Base-by-base conservation (phyloP, 2,888 invertebrate species). In the Oithona nana region DNA sequence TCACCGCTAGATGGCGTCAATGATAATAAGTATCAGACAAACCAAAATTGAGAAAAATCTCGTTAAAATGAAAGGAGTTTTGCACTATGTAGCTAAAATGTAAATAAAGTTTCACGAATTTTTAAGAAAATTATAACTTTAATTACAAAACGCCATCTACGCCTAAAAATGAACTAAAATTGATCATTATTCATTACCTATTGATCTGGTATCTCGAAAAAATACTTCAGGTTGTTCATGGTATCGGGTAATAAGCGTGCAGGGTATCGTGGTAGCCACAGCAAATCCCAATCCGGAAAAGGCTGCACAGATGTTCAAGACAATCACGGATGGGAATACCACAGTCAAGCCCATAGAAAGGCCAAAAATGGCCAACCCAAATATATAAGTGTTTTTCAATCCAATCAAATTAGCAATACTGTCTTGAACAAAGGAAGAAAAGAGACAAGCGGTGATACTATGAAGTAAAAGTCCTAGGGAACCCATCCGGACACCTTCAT, bases 401-500 rank as follows among this genome's bases (percentile, higher is more conserved):
- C 71, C 71, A 63, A 66, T 66, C 54, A 64, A 60, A 24, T 65
- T 58, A 2, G 69, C 67, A 20, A 71, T 61, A 51, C 65, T 63
- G 49, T 69, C 67, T 64, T 70, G 70, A 8, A 71, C 54, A 55
- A 68, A 66, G 13, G 67, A 66, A 55, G 70, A 67, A 66, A 69
- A 70, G 22, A 69, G 29, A 56, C 68, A 68, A 51, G 70, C 70
- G 70, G 68, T 66, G n/a, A 70, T 57, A 63, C 69, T 68, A 60
- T 71, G 70, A 2, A 70, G 65, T 20, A 70, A 66, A n/a, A 71
- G 68, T 2, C 70, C 70, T 67, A 68, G 69, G 22, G 69, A 69
- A 6, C 70, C 71, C 68, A 69, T 69, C 24, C 69, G 64, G 4
- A 71, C 69, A 16, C 71, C 71, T 59, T 68, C 68, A 64, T 71